Evolutionary conservation across 2,113 vertebrate species (phyloP), one percentile per base, ranked within the genome.

Genomic region (Leuciscus idus): DNA sequence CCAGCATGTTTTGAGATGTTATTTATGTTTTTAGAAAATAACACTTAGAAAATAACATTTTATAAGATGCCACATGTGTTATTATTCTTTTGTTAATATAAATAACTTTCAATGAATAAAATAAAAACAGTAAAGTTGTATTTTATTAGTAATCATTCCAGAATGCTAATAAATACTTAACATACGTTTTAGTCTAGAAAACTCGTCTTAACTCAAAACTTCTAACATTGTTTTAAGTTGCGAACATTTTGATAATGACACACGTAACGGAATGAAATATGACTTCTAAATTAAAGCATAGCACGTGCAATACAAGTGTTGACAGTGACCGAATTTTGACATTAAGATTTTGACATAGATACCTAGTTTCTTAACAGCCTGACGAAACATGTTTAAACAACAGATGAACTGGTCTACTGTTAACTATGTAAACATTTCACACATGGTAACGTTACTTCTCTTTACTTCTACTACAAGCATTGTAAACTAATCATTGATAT

Each of bases 361-460:
- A 81, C 79, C 79, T 68, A 82, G 43, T 68, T 82, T 82, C 62
- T 64, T 50, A 11, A 26, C 55, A 64, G 12, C 17, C 3, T 66
- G 61, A 30, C 39, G 79, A 48, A 81, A 81, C 79, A 66, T 66
- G 23, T 21, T 81, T 30, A 48, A 50, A 46, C 55, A 23, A 30
- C 39, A 12, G 26, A 33, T 50, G 0, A 62, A 62, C 59, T 64
- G 2, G 43, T 81, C 39, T 48, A 15, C 17, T 30, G 50, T 78
- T 30, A 78, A 62, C 15, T 55, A 55, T 21, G 43, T 82, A 13
- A 82, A 68, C 28, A 28, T 19, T 23, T 21, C 43, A 52, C 15
- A 26, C 5, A 46, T 21, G 26, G 12, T 28, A 33, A 33, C 33
- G 33, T 33, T 33, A 23, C 15, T 23, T 11, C 46, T 68, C 50